These are phyloP conservation scores for Apis mellifera DNA, from an alignment of 1,140 invertebrate species.

Conservation along the genomic window DNA sequence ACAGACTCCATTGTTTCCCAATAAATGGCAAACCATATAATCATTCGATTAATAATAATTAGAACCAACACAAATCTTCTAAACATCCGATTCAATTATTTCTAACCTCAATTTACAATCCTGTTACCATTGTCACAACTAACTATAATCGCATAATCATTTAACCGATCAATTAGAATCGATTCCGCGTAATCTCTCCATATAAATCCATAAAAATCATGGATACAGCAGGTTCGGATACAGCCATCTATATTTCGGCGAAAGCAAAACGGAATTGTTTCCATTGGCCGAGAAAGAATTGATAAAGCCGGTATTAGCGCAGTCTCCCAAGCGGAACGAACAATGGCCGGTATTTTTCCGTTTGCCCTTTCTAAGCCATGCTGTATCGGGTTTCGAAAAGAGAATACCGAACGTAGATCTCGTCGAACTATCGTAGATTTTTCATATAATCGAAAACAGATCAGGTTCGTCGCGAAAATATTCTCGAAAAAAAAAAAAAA, in stretches of 20 bases:
- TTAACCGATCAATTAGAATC: background rate
- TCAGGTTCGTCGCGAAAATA: background rate
- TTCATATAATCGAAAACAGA: background rate
- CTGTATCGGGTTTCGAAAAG: conserved; percentile 9
- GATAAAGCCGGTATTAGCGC: conserved; percentile 38
- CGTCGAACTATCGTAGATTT: conserved; percentile 24
- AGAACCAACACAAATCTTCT: background rate
- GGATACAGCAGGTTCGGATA: too few relatives aligned
- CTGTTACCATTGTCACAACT: too few relatives aligned
- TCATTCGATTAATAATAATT: background rate
- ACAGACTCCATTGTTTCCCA: background rate
- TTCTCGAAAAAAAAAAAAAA: background rate
- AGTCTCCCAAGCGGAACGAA: conserved; percentile 1
- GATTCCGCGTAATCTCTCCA: background rate
- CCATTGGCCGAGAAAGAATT: conserved; percentile 22
- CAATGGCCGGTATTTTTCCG: conserved; percentile 23
- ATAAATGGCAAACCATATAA: background rate
- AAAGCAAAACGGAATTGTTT: conserved; percentile 19
- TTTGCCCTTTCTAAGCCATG: conserved; percentile 19
- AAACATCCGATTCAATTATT: too few relatives aligned
- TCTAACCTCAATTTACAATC: too few relatives aligned
- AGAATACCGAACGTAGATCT: conserved; percentile 26
- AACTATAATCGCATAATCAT: too few relatives aligned
- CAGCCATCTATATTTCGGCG: too few relatives aligned
- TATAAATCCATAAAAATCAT: background rate